Evolutionary conservation across 2,888 invertebrate genomes (phyloP).

Genomic region (Empis livida): DNA sequence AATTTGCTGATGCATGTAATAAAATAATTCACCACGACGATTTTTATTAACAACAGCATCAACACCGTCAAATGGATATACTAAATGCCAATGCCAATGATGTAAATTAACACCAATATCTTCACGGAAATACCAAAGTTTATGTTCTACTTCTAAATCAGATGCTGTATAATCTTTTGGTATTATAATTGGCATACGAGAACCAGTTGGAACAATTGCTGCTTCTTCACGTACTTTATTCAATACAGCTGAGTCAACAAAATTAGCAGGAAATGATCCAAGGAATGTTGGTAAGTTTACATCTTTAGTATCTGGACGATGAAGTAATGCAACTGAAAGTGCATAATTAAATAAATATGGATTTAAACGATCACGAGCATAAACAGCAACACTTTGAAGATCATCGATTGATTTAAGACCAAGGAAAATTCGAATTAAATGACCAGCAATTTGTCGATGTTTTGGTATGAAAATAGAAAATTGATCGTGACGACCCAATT

Average conservation of each 20-base stretch:
- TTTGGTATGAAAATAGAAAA: conserved; percentile 54
- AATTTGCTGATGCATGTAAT: conserved; percentile 60
- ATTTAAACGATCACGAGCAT: conserved; percentile 59
- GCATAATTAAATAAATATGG: conserved; percentile 70
- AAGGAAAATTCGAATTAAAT: conserved; percentile 46
- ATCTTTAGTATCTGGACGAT: conserved; percentile 47
- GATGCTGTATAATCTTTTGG: conserved; percentile 64
- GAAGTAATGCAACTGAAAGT: conserved; percentile 60
- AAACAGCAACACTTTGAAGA: conserved; percentile 52
- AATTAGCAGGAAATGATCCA: conserved; percentile 53
- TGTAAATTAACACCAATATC: conserved; percentile 41
- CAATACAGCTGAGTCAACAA: conserved; percentile 47
- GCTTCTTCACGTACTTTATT: conserved; percentile 43
- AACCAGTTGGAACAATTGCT: conserved; percentile 45
- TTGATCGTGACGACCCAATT: conserved; percentile 44
- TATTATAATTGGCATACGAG: conserved; percentile 48
- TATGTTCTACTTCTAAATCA: conserved; percentile 61
- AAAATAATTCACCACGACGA: conserved; percentile 65
- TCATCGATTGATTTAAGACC: conserved; percentile 44
- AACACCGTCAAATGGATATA: conserved; percentile 63
- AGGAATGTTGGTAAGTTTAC: conserved; percentile 47
- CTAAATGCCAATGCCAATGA: conserved; percentile 46
- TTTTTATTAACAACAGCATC: conserved; percentile 47
- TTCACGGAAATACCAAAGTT: conserved; percentile 42
- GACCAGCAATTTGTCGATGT: conserved; percentile 47